phyloP scores from a whole-genome alignment of 2,113 vertebrate genomes.

The Trogon melanurus region DNA sequence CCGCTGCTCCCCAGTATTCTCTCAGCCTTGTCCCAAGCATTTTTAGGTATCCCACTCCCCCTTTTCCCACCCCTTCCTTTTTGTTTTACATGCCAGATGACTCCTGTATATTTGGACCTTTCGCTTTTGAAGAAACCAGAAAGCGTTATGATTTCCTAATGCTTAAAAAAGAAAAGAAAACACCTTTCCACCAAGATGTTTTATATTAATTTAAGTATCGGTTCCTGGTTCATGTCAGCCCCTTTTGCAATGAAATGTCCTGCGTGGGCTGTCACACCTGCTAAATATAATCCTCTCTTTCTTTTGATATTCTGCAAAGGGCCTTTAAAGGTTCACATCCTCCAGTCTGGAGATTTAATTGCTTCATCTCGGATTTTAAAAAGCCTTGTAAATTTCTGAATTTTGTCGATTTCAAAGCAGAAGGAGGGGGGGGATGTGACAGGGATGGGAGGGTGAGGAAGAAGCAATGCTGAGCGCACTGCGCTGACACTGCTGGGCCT shows the following conservation, averaged over 20 bases:
- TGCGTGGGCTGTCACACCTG: constrained; percentile 80
- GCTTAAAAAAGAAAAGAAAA: constrained; percentile 65
- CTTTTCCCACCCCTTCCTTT: background rate
- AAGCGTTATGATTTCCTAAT: constrained; percentile 67
- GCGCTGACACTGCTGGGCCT: background rate
- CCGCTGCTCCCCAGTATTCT: background rate
- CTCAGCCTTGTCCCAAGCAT: background rate
- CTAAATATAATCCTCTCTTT: constrained; percentile 81
- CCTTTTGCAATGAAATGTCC: constrained; percentile 75
- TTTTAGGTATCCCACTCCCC: background rate
- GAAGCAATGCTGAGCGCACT: background rate
- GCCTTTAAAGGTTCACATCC: constrained; percentile 81
- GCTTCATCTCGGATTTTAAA: constrained; percentile 78
- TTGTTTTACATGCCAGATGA: constrained; percentile 60
- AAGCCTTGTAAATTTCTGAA: constrained; percentile 79
- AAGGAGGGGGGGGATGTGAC: constrained; percentile 33
- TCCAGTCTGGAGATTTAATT: constrained; percentile 81
- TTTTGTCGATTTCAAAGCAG: constrained; percentile 76
- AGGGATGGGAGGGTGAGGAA: constrained; percentile 46
- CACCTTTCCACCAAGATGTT: constrained; percentile 78
- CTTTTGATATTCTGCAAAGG: constrained; percentile 83
- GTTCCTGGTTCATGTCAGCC: constrained; percentile 79
- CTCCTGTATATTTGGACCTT: constrained; percentile 62
- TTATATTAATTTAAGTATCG: constrained; percentile 83
- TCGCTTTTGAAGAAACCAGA: constrained; percentile 52